Base-by-base conservation (phyloP, 2,113 vertebrate genomes). In the Leucosticte australis region DNA sequence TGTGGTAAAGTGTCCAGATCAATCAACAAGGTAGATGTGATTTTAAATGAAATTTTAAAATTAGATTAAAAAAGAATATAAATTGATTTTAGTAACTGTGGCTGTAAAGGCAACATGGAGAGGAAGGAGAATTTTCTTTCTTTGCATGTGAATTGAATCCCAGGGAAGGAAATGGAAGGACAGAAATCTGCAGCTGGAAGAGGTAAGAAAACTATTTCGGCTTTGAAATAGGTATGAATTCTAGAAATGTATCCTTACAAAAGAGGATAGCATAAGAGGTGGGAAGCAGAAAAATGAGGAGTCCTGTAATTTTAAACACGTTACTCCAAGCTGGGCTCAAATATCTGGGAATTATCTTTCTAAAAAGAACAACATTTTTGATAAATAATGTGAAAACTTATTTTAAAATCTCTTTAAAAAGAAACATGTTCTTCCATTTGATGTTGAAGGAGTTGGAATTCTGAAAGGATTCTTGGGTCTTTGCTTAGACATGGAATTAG, bases 101-200 rank as follows among this genome's bases (percentile, higher is more conserved):
- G n/a, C 50, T 93, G 56, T 82, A 73, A 93, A 81, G 39, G 41
- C 53, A 75, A 69, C 28, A 26, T 26, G 22, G 31, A 91, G 83
- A 93, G 44, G 64, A 91, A 44, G 15, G 21, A 90, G 21, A 63
- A 41, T 92, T 93, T 91, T 87, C 83, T 89, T 68, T 28, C 13
- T 95, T 67, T 82, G 84, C 63, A 86, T 59, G 20, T 71, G 42
- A 95, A 91, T 82, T 85, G 56, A 94, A 81, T 88, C 37, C 63
- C n/a, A 83, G 65, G 73, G 56, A 90, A 64, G 49, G 46, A 94
- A 95, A 84, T 5, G 9, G 69, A 80, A 96, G 77, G 33, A 67
- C 17, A 79, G 69, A 77, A 94, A 79, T 39, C 49, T 95, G 73
- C 35, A 68, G 31, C 73, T 91, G 77, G 67, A 87, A 87, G 63